A percentile compares a stretch with the other conserved stretches of the same genome.
Conservation (phyloP, 92 coral and sea anemone genomes). For the Epizoanthus fatuus region DNA sequence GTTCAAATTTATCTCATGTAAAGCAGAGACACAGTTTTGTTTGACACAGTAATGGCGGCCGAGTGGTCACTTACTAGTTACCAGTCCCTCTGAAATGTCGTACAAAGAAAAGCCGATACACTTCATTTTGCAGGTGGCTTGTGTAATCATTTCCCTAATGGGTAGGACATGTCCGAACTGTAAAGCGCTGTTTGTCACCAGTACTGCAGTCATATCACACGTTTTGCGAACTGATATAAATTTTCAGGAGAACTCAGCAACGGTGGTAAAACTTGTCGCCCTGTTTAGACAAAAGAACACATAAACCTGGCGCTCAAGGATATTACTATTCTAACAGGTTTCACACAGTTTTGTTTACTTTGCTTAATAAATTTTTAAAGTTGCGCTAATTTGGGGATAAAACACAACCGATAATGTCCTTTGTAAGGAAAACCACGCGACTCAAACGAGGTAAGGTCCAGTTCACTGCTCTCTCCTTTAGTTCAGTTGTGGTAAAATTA, state of each 20-base stretch:
- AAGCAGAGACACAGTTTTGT: background rate
- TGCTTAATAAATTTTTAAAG: background rate
- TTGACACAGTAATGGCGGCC: background rate
- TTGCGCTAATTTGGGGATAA: background rate
- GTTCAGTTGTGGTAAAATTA: too few relatives aligned
- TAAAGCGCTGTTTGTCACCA: background rate
- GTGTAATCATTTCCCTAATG: slow-evolving; percentile 17
- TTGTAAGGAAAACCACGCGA: background rate
- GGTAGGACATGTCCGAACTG: background rate
- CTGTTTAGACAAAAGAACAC: background rate
- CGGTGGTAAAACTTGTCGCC: background rate
- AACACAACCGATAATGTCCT: slow-evolving; percentile 19
- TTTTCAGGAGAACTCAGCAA: background rate
- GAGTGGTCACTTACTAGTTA: background rate
- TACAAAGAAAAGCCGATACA: background rate
- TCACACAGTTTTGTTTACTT: slow-evolving; percentile 25
- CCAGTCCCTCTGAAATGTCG: slow-evolving; percentile 4
- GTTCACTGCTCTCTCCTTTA: too few relatives aligned
- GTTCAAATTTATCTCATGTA: background rate
- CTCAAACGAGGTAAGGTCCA: slow-evolving; percentile 19
- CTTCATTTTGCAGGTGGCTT: background rate
- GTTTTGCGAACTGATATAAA: background rate
- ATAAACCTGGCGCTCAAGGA: background rate
- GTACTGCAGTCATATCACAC: background rate
- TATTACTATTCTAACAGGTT: background rate